Base-by-base conservation (phyloP, 1,140 invertebrate genomes). In the Solen grandis region DNA sequence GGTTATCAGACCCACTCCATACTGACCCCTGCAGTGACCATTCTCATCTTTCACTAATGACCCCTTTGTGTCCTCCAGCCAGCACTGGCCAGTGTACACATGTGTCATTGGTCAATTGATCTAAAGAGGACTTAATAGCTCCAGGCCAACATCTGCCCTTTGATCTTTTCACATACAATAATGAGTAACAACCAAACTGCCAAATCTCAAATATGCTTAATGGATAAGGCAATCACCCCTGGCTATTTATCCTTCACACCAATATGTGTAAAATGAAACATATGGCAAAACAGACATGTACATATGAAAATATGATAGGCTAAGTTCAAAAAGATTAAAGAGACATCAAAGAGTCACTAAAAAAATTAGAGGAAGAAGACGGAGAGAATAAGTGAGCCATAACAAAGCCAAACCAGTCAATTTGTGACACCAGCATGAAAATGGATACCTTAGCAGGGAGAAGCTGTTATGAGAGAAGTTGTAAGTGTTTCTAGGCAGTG, bases 381-480 rank as follows among this genome's bases (percentile, higher is more conserved):
- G n/a, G n/a, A n/a, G n/a, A n/a, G n/a, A n/a, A n/a, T n/a, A n/a
- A n/a, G n/a, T n/a, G n/a, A n/a, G n/a, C n/a, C n/a, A n/a, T n/a
- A n/a, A n/a, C n/a, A n/a, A n/a, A n/a, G n/a, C n/a, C n/a, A n/a
- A n/a, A n/a, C n/a, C n/a, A n/a, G n/a, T n/a, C n/a, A n/a, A n/a
- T n/a, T n/a, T n/a, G n/a, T n/a, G n/a, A n/a, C n/a, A n/a, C n/a
- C n/a, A n/a, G n/a, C n/a, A n/a, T n/a, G n/a, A n/a, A 76, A 65
- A 76, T 65, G 14, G 22, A 76, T 36, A 76, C 74, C 10, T 55
- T 29, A 46, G 41, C 41, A 10, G 41, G 8, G 8, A 46, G 46
- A 41, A 76, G 62, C 74, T 65, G 60, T 65, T 52, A 76, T 76
- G 46, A 46, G 54, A 57, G 59, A 66, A 76, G 25, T 46, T 46